phyloP scores from a whole-genome alignment of 2,113 vertebrate genomes.

The Galeopterus variegatus region DNA sequence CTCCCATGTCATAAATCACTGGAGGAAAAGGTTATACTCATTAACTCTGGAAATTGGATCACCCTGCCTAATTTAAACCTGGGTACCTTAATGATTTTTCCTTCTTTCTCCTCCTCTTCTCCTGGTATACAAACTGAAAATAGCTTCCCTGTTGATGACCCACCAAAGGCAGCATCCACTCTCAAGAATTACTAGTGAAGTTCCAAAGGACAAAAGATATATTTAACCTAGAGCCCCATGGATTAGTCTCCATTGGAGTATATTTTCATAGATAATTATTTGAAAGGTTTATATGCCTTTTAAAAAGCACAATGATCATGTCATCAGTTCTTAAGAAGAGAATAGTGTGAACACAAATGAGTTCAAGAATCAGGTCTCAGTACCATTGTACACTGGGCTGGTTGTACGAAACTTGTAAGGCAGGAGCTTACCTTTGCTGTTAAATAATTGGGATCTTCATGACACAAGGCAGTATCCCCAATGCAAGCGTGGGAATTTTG shows the following conservation, averaged over 20 bases:
- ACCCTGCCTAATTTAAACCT: neutral
- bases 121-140: neutral
- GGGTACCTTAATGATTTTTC: neutral
- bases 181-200: slow-evolving; percentile 2
- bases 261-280: neutral
- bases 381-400: neutral
- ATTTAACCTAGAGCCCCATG: neutral
- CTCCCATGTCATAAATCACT: neutral
- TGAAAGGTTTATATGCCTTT: neutral
- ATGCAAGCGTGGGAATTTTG: neutral
- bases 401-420: neutral
- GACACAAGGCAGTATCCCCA: neutral
- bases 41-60: neutral
- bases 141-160: neutral
- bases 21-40: neutral
- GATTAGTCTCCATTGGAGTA: neutral
- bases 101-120: neutral
- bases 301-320: neutral
- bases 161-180: neutral
- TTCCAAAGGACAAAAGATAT: neutral
- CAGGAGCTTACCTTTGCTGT: neutral
- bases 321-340: neutral
- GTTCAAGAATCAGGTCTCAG: neutral
- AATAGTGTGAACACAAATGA: neutral
- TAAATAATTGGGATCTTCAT: neutral